phyloP scores from a whole-genome alignment of 1,140 invertebrate genomes.

The Gryllus bimaculatus region DNA sequence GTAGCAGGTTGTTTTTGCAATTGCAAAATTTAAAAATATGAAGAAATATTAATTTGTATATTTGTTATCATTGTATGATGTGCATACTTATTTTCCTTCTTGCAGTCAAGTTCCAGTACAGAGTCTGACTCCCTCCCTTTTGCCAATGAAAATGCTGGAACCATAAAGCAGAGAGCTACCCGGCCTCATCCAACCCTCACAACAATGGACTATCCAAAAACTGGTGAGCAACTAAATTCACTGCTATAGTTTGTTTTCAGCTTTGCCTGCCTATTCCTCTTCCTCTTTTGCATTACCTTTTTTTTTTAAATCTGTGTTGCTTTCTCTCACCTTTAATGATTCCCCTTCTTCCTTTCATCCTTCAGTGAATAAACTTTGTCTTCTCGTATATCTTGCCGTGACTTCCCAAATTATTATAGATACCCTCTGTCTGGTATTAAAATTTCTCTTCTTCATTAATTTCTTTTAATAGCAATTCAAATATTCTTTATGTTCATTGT shows the following conservation, averaged over 20 bases:
- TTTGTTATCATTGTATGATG: background rate
- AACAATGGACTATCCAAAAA: constrained; percentile 21
- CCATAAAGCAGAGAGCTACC: constrained; percentile 73
- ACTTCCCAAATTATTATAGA: no score
- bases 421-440: no score
- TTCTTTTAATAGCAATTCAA: background rate
- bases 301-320: background rate
- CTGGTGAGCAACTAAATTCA: constrained; percentile 12
- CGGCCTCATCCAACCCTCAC: constrained; percentile 33
- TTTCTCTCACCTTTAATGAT: no score
- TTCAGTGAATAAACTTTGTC: no score
- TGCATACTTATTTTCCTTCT: constrained; percentile 27
- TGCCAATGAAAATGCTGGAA: constrained; percentile 97
- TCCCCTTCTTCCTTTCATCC: no score
- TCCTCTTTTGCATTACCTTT: background rate
- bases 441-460: no score
- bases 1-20: no score
- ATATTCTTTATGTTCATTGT: background rate
- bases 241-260: no score
- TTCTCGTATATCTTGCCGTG: no score
- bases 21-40: no score
- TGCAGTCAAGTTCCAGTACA: constrained; percentile 86
- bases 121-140: constrained; percentile 95
- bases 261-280: no score
- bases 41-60: background rate